phyloP scores from a whole-genome alignment of 2,797 vertebrate genomes.

The Enteromius unitaeniatus region DNA sequence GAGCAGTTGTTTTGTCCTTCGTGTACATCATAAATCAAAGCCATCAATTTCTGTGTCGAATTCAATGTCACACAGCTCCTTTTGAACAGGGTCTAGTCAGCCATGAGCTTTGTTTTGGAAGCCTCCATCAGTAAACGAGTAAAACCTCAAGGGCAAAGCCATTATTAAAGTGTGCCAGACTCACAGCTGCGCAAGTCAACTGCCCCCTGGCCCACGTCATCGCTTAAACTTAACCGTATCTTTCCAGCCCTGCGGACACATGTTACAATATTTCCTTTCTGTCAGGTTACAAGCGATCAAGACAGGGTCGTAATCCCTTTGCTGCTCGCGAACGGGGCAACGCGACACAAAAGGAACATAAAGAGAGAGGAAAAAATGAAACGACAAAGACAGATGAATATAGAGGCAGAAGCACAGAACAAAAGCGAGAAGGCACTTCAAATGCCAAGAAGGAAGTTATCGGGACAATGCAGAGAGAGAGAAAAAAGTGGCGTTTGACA shows the following conservation, averaged over 20 bases:
- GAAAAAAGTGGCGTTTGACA: conserved; percentile 54
- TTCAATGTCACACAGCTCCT: conserved; percentile 40
- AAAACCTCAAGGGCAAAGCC: conserved; percentile 51
- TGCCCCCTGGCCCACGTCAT: conserved; percentile 27
- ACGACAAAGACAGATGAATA: conserved; percentile 51
- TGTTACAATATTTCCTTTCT: conserved; percentile 39
- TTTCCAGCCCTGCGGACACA: conserved; percentile 16
- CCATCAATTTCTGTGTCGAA: conserved; percentile 42
- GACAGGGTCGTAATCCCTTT: conserved; percentile 37
- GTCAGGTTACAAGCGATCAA: conserved; percentile 38
- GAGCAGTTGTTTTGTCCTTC: conserved; percentile 12
- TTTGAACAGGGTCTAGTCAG: conserved; percentile 46
- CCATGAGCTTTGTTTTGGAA: conserved; percentile 48
- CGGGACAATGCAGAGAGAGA: conserved; percentile 57
- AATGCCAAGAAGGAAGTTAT: conserved; percentile 62
- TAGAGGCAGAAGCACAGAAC: conserved; percentile 45
- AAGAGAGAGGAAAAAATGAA: conserved; percentile 40
- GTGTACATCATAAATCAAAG: conserved; percentile 40
- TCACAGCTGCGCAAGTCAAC: conserved; percentile 18
- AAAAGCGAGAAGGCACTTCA: conserved; percentile 49
- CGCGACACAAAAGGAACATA: conserved; percentile 20
- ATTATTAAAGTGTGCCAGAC: conserved; percentile 26
- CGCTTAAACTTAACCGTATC: conserved; percentile 23
- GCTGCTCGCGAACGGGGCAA: conserved; percentile 20
- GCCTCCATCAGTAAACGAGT: conserved; percentile 52